These are phyloP conservation scores for Discoglossus pictus DNA, from an alignment of 2,797 vertebrate genomes.

Conservation along the genomic window DNA sequence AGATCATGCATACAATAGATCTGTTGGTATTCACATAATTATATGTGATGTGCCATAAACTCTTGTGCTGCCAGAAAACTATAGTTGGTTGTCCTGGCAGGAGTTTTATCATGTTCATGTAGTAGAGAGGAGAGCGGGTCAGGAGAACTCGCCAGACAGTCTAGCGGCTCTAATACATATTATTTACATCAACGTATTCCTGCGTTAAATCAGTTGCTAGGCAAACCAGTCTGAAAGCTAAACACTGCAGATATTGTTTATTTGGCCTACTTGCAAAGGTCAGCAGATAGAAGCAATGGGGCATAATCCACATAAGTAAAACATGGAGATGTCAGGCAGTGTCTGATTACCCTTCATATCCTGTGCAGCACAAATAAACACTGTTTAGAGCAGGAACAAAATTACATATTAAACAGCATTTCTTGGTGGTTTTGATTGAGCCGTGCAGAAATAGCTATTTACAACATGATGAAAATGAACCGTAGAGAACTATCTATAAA, in stretches of 20 bases:
- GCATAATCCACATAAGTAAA: constrained; percentile 30
- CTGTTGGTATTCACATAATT: no score
- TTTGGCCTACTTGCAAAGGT: constrained; percentile 41
- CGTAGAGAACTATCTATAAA: no score
- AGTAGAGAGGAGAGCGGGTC: background rate
- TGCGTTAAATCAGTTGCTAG: constrained; percentile 39
- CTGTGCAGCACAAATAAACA: constrained; percentile 5
- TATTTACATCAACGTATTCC: constrained; percentile 30
- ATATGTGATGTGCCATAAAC: no score
- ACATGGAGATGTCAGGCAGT: constrained; percentile 8
- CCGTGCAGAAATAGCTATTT: no score
- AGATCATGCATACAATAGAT: no score
- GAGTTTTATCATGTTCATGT: background rate
- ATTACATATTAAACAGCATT: no score
- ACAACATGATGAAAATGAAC: no score
- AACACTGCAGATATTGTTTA: constrained; percentile 40
- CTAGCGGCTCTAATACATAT: background rate
- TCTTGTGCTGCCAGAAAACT: no score
- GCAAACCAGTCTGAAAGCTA: constrained; percentile 27
- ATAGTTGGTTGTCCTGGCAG: background rate
- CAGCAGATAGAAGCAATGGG: constrained; percentile 18
- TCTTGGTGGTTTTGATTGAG: no score
- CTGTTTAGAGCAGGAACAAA: constrained; percentile 5
- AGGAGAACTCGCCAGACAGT: background rate
- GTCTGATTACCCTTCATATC: constrained; percentile 32